Evolutionary conservation across 2,113 vertebrate genomes (phyloP).

Genomic region (Callopanchax toddi): DNA sequence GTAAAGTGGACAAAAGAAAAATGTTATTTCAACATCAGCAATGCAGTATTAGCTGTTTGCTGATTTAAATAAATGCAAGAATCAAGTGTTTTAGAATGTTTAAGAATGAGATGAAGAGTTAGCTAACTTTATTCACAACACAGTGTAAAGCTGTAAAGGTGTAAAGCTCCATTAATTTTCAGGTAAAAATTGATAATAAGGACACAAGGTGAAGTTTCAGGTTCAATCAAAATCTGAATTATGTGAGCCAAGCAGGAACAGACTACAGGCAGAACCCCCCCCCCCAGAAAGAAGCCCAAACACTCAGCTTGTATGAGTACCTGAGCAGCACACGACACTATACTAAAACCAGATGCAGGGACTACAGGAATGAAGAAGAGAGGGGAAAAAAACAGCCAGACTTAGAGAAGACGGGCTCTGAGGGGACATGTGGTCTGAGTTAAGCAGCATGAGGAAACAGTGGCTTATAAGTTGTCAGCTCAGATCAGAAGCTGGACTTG

Average conservation of each 20-base stretch:
- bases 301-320: constrained; percentile 75
- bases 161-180: too few relatives aligned
- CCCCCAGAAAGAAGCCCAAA: constrained; percentile 63
- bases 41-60: too few relatives aligned
- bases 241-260: constrained; percentile 59
- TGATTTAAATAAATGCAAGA: too few relatives aligned
- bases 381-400: constrained; percentile 48
- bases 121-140: too few relatives aligned
- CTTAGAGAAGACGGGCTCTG: constrained; percentile 62
- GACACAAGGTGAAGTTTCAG: constrained; percentile 28
- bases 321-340: constrained; percentile 79
- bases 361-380: constrained; percentile 32
- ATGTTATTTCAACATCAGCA: too few relatives aligned
- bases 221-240: constrained; percentile 42
- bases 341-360: constrained; percentile 87
- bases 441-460: constrained; percentile 86
- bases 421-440: constrained; percentile 84
- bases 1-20: too few relatives aligned
- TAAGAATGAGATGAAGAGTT: too few relatives aligned
- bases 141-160: too few relatives aligned
- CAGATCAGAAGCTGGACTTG: constrained; percentile 79
- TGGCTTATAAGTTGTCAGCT: constrained; percentile 88
- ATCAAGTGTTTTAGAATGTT: too few relatives aligned
- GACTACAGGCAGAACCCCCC: constrained; percentile 3
- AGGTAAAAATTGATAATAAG: not conserved